These are phyloP conservation scores for Stenotaenia linearis DNA, from an alignment of 2,888 invertebrate genomes.

Conservation along the genomic window DNA sequence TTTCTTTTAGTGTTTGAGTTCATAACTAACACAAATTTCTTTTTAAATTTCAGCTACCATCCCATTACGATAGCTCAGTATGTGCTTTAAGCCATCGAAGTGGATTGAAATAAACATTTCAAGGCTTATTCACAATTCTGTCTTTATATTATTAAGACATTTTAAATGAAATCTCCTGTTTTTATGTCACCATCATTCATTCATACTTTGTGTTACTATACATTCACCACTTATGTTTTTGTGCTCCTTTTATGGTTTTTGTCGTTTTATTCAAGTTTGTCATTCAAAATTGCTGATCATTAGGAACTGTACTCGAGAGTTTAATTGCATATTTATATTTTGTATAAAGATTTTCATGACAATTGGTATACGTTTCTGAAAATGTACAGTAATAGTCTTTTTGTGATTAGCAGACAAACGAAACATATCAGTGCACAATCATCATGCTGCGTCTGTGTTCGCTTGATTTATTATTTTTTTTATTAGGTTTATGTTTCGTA, in stretches of 20 bases:
- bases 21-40: neutral
- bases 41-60: constrained; percentile 27
- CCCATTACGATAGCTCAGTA: constrained; percentile 8
- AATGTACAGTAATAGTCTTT: neutral
- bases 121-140: neutral
- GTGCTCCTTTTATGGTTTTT: neutral
- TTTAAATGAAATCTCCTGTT: neutral
- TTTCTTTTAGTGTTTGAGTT: neutral
- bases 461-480: neutral
- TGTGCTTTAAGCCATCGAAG: constrained; percentile 20
- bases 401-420: neutral
- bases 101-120: neutral
- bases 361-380: neutral
- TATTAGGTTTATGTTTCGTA: neutral
- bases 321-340: no score
- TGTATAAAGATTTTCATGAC: neutral
- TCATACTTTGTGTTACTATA: no score
- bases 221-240: no score
- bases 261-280: neutral
- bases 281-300: neutral
- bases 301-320: neutral
- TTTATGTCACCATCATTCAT: neutral
- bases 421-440: neutral
- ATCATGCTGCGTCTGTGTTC: neutral
- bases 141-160: neutral